Base-by-base conservation (phyloP, 2,797 vertebrate species). In the Perodicticus potto region DNA sequence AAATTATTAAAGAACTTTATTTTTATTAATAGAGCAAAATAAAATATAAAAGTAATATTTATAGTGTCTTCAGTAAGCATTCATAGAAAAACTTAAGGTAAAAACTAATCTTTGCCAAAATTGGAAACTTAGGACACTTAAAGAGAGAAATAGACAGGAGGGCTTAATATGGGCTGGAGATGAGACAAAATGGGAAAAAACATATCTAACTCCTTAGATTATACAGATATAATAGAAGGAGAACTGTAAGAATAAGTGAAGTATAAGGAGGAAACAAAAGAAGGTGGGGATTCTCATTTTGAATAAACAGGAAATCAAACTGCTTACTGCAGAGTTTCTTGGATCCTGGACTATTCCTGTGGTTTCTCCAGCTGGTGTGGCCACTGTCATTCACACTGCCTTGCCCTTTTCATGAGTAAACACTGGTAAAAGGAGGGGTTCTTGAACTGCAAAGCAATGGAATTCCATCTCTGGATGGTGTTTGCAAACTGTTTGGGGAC, bases 71-170 rank as follows among this genome's bases (percentile, higher is more conserved):
- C 53, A 74, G 61, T 11, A 80, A 12, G 13, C 34, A 61, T 34
- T 67, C 76, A 5, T 70, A 59, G n/a, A 57, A 53, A 53, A 92
- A 49, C 45, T 49, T n/a, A 89, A 76, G 32, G 16, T 37, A 32
- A 95, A 91, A 67, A 73, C 3, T 53, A 78, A 91, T 27, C 10
- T 93, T 55, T 84, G 37, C 27, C 40, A 92, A 93, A 93, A 93
- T 83, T 17, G 69, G 23, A 89, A 93, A 93, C 12, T 49, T 59
- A 95, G 19, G 27, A 89, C 37, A 92, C 27, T 67, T 81, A 72
- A n/a, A 91, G 27, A 89, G 27, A 91, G 40, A 86, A 63, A 72
- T 7, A 86, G 83, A 84, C 32, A 93, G 40, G 19, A 11, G 73
- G 45, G 29, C 45, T 94, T 89, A 55, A 40, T 20, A 77, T 5